Conservation (phyloP, 2,888 invertebrate species). For the Maniola hyperantus region DNA sequence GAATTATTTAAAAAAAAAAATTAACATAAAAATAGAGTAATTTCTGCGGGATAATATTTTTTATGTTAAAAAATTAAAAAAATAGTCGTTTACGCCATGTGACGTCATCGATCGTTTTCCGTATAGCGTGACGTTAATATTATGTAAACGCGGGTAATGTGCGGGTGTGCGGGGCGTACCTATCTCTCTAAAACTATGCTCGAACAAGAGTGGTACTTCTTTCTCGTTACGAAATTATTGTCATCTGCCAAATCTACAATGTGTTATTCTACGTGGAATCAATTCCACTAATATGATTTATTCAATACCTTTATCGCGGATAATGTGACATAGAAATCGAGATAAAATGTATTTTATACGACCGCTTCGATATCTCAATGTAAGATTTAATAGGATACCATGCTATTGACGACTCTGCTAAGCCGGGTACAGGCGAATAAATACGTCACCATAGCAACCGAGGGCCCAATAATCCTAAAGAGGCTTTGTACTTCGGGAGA, state of each 20-base stretch:
- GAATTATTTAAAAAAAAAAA: too few relatives aligned
- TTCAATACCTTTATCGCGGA: constrained; percentile 25
- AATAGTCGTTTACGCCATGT: too few relatives aligned
- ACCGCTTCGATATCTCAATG: constrained; percentile 43
- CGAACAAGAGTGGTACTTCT: too few relatives aligned
- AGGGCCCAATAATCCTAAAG: constrained; percentile 76
- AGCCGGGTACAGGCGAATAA: constrained; percentile 68
- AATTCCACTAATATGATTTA: constrained; percentile 24
- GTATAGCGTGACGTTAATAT: too few relatives aligned
- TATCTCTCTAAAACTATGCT: too few relatives aligned
- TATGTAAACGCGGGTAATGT: too few relatives aligned
- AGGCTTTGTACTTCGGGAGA: constrained; percentile 70
- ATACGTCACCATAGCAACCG: constrained; percentile 71
- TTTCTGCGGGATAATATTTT: too few relatives aligned
- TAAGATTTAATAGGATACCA: constrained; percentile 75
- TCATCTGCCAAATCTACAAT: not conserved
- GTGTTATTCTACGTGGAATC: constrained; percentile 1
- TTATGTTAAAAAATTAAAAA: too few relatives aligned
- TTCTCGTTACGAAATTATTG: not conserved
- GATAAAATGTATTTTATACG: constrained; percentile 38
- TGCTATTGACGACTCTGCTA: constrained; percentile 71
- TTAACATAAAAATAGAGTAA: too few relatives aligned
- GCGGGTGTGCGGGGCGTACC: too few relatives aligned
- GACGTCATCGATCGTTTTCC: too few relatives aligned
- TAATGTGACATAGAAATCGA: constrained; percentile 31